Base-by-base conservation (phyloP, 2,888 invertebrate species). In the Dione juno region DNA sequence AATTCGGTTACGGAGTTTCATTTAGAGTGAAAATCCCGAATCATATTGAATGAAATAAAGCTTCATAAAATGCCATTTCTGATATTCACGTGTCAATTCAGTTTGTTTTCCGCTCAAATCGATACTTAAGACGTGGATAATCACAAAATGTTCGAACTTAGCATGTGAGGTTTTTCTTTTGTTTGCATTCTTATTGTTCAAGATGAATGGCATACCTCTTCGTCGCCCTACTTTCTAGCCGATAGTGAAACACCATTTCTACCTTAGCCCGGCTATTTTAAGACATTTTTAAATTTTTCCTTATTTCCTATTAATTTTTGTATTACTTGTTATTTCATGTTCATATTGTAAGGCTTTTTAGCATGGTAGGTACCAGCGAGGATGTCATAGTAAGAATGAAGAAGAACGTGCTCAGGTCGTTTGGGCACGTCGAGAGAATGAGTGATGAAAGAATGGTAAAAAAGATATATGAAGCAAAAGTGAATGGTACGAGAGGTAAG, bases 151-250 rank as follows among this genome's bases (percentile, higher is more conserved):
- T 67, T 57, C 61, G 48, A 67, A 67, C 63, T 53, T 69, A 40
- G 65, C 59, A 67, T 67, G 53, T 67, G 65, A 68, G 69, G 45
- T 66, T 69, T 68, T 63, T 71, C 73, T 69, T 71, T 74, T 74
- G 73, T 74, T 74, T 64, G 64, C 64, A 67, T 67, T 69, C 73
- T 74, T 74, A 69, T 74, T 74, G 73, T 74, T 71, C 71, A 67
- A 74, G 73, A 71, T 74, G 71, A 74, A 74, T 74, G 71, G 73
- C 21, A 69, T 67, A 67, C 68, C 71, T 71, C 69, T 71, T 69
- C 50, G 73, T 58, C 71, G 73, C 53, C 73, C 73, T 74, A 74
- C 73, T 74, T 74, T 71, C 69, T 52, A 71, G 53, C 73, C 68
- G 67, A 71, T 71, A 67, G 53, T 69, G 61, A 67, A 58, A 66